These are phyloP conservation scores for Callinectes sapidus DNA, from an alignment of 2,888 invertebrate genomes.

Conservation along the genomic window DNA sequence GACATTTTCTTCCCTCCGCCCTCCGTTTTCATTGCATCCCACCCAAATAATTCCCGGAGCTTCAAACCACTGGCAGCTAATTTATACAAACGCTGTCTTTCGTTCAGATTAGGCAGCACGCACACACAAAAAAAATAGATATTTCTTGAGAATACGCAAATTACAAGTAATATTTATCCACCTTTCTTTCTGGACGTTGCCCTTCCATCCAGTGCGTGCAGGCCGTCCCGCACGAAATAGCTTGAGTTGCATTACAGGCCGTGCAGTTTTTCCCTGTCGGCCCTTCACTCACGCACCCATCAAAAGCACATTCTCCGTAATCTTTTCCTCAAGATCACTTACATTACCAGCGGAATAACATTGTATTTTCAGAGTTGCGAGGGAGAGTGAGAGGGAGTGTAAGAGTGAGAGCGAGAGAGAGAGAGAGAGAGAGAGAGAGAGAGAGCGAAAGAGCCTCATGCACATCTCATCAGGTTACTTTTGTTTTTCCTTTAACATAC, in stretches of 20 bases:
- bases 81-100: constrained; percentile 1
- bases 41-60: background rate
- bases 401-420: too few relatives aligned
- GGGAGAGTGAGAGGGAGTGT: background rate
- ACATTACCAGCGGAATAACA: constrained; percentile 31
- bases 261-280: background rate
- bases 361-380: constrained; percentile 31
- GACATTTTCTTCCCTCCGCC: background rate
- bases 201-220: constrained; percentile 28
- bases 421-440: too few relatives aligned
- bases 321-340: constrained; percentile 35
- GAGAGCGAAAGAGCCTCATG: too few relatives aligned
- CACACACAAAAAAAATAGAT: background rate
- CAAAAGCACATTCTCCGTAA: constrained; percentile 29
- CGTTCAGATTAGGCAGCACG: background rate
- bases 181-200: constrained; percentile 3
- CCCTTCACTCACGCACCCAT: constrained; percentile 32
- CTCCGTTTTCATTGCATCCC: background rate
- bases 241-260: constrained; percentile 8
- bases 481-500: constrained; percentile 1
- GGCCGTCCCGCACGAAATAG: constrained; percentile 18
- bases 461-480: constrained; percentile 34
- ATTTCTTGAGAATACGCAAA: constrained; percentile 34
- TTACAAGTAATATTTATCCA: background rate
- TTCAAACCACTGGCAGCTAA: background rate